phyloP scores from a whole-genome alignment of 2,888 invertebrate species.

The Drosophila lacicola region DNA sequence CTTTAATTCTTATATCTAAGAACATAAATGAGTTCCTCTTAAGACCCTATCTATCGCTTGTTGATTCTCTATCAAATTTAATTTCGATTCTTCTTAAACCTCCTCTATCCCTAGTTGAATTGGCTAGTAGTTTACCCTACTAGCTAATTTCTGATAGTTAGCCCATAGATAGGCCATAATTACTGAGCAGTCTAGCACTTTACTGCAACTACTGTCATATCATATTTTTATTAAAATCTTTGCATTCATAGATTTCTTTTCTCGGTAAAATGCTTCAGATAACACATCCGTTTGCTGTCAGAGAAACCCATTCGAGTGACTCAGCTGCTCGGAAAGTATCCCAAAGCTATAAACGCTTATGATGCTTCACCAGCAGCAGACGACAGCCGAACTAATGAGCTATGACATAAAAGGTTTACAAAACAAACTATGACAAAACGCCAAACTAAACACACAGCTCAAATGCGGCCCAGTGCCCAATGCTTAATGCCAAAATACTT shows the following conservation, averaged over 20 bases:
- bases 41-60: no score
- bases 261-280: constrained; percentile 7
- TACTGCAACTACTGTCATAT: not conserved
- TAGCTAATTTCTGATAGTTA: no score
- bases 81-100: no score
- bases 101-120: no score
- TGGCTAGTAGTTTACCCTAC: no score
- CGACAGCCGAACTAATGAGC: constrained; percentile 68
- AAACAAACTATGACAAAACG: constrained; percentile 63
- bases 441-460: constrained; percentile 9
- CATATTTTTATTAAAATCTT: not conserved
- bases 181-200: no score
- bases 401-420: constrained; percentile 71
- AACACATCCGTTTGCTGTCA: constrained; percentile 23
- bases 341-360: constrained; percentile 59
- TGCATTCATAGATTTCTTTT: constrained; percentile 28
- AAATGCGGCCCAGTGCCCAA: constrained; percentile 24
- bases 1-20: no score
- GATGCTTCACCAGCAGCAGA: constrained; percentile 34
- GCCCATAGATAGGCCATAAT: no score
- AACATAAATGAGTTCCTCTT: no score
- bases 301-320: constrained; percentile 33
- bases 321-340: constrained; percentile 56
- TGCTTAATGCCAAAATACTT: constrained; percentile 40
- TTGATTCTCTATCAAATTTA: no score